Base-by-base conservation (phyloP, 2,797 vertebrate genomes). In the Lacerta viridis region DNA sequence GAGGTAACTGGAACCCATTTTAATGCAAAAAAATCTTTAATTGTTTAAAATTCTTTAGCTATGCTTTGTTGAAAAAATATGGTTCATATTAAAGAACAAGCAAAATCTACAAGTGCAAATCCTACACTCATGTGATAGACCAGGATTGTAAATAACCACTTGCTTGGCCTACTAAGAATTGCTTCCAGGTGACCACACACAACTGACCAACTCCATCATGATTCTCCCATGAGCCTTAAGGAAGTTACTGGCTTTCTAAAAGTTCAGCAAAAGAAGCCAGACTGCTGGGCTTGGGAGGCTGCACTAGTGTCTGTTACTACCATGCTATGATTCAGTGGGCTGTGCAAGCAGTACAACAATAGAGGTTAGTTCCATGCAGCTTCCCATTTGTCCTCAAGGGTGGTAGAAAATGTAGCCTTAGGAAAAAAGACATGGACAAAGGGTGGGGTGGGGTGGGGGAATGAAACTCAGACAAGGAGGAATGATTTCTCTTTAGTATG, bases 1-100 rank as follows among this genome's bases (percentile, higher is more conserved):
- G 84, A 90, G 61, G 41, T 59, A 66, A 71, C 72, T 33, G 68
- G 13, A 46, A 74, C 17, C 41, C 33, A 68, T 17, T 86, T 66
- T 36, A 66, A 50, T 89, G 10, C 6, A 50, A 75, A 68, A 7
- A 68, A 7, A 75, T 43, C 18, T 79, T 39, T 20, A 61, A 20
- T 61, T 64, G 9, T 33, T 69, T n/a, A 71, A 50, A 72, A 36
- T 2, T 74, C 55, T 43, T 87, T 81, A 81, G 39, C 11, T 74
- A 80, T 15, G 17, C 9, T 76, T 61, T 25, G 15, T 76, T 50
- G 25, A 75, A 85, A 84, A 61, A 61, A 61, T 18, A 55, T 71
- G 43, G 2, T 23, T 83, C 41, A 20, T 46, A 33, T 78, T 66
- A n/a, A 64, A 77, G 1, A 77, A 17, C 84, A 85, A 66, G 43